phyloP scores from a whole-genome alignment of 1,140 invertebrate genomes.

The Neomicropteryx cornuta region DNA sequence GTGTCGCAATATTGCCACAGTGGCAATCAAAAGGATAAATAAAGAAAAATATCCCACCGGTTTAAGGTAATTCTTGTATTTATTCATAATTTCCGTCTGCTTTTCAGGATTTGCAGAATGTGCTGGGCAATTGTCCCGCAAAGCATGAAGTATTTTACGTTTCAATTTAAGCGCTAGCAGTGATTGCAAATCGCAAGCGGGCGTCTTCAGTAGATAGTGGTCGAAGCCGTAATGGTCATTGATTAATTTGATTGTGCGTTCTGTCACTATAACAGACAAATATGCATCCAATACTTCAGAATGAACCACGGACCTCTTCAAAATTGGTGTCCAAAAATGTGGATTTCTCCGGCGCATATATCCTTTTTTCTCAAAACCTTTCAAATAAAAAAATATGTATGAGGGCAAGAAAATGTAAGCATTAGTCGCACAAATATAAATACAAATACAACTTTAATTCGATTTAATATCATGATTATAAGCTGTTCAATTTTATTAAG shows the following conservation, averaged over 20 bases:
- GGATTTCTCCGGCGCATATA: slow-evolving; percentile 50
- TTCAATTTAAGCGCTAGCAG: slow-evolving; percentile 72
- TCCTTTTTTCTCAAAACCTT: slow-evolving; percentile 66
- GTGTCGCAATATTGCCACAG: too few species aligned
- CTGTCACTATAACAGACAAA: slow-evolving; percentile 70
- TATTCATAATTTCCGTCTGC: slow-evolving; percentile 63
- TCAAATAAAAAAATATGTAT: slow-evolving; percentile 2
- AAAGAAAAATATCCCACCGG: too few species aligned
- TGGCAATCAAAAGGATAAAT: too few species aligned
- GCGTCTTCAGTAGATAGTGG: slow-evolving; percentile 85
- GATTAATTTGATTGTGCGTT: slow-evolving; percentile 70
- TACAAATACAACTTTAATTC: too few species aligned
- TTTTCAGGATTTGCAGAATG: slow-evolving; percentile 60
- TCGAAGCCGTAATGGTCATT: slow-evolving; percentile 91
- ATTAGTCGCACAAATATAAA: too few species aligned
- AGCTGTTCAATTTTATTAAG: too few species aligned
- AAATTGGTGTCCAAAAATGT: slow-evolving; percentile 75
- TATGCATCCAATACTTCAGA: slow-evolving; percentile 88
- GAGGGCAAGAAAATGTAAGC: too few species aligned
- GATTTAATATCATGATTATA: too few species aligned
- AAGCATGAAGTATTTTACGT: slow-evolving; percentile 65
- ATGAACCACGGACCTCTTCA: slow-evolving; percentile 74
- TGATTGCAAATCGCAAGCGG: slow-evolving; percentile 79
- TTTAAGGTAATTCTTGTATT: slow-evolving; percentile 74
- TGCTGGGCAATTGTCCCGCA: slow-evolving; percentile 63